phyloP scores from a whole-genome alignment of 1,140 invertebrate genomes.

The Bombus polaris region DNA sequence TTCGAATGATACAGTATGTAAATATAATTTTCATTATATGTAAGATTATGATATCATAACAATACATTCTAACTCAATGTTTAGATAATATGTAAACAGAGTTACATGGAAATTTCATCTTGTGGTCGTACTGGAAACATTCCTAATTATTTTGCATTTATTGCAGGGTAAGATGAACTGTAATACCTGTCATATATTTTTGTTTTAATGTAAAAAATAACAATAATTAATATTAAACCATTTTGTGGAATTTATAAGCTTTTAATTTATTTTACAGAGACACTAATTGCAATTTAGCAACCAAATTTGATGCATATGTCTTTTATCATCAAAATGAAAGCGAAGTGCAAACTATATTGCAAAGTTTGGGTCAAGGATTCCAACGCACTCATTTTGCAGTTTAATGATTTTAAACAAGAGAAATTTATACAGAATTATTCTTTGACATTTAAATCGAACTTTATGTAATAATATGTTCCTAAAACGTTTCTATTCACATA shows the following conservation, averaged over 20 bases:
- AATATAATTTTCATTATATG: constrained; percentile 18
- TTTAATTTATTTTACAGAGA: constrained; percentile 80
- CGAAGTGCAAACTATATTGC: constrained; percentile 81
- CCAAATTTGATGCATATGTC: constrained; percentile 84
- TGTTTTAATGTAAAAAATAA: not conserved
- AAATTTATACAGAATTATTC: not conserved
- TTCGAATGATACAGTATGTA: constrained; percentile 70
- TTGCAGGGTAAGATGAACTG: constrained; percentile 83
- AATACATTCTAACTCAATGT: constrained; percentile 44
- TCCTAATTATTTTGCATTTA: constrained; percentile 85
- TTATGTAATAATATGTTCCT: not conserved
- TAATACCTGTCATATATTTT: not conserved
- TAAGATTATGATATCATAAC: not conserved
- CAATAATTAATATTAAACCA: not conserved
- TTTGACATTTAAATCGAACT: not conserved
- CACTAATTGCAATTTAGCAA: constrained; percentile 84
- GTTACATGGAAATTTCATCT: constrained; percentile 87
- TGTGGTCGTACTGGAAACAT: constrained; percentile 84
- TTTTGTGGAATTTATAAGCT: constrained; percentile 17
- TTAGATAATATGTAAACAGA: constrained; percentile 83
- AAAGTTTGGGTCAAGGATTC: constrained; percentile 80
- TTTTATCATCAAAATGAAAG: constrained; percentile 82
- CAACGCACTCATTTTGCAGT: constrained; percentile 80
- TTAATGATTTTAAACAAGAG: constrained; percentile 52
- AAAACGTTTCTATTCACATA: not conserved